These are phyloP conservation scores for Myotis pilosus DNA, from an alignment of 2,797 vertebrate species.

Conservation along the genomic window DNA sequence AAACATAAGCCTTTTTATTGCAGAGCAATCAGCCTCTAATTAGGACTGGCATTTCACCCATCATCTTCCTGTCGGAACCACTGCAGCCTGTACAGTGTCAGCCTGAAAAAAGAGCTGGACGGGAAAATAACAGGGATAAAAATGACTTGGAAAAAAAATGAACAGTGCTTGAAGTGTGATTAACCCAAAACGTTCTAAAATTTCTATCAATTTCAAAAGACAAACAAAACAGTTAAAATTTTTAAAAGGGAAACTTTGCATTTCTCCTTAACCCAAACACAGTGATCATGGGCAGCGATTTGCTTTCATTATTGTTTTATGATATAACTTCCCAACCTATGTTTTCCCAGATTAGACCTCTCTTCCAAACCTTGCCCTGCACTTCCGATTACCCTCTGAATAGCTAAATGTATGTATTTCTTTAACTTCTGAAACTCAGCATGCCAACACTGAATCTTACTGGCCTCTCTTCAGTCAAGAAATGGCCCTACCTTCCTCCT, in stretches of 20 bases:
- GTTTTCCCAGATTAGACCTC: not conserved
- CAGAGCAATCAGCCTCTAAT: slow-evolving; percentile 68
- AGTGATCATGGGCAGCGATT: not conserved
- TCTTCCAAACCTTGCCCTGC: not conserved
- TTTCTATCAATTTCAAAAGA: not conserved
- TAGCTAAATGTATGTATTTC: not conserved
- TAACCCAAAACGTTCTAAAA: not conserved
- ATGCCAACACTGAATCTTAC: not conserved
- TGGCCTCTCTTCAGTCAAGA: not conserved
- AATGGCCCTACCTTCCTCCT: not conserved
- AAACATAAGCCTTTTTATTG: slow-evolving; percentile 46
- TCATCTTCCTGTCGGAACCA: slow-evolving; percentile 48
- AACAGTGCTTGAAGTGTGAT: not conserved
- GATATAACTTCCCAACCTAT: not conserved
- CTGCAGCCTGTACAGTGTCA: slow-evolving; percentile 40
- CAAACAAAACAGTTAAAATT: not conserved
- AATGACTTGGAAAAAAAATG: not conserved
- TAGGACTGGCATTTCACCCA: slow-evolving; percentile 42
- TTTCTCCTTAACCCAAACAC: not conserved
- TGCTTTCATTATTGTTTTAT: not conserved
- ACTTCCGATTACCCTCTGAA: not conserved
- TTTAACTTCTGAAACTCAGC: not conserved
- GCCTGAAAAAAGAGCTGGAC: not conserved
- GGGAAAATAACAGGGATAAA: slow-evolving; percentile 34
- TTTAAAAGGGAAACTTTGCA: not conserved